Evolutionary conservation across 2,888 invertebrate genomes (phyloP).

Genomic region (Helicoverpa assulta): DNA sequence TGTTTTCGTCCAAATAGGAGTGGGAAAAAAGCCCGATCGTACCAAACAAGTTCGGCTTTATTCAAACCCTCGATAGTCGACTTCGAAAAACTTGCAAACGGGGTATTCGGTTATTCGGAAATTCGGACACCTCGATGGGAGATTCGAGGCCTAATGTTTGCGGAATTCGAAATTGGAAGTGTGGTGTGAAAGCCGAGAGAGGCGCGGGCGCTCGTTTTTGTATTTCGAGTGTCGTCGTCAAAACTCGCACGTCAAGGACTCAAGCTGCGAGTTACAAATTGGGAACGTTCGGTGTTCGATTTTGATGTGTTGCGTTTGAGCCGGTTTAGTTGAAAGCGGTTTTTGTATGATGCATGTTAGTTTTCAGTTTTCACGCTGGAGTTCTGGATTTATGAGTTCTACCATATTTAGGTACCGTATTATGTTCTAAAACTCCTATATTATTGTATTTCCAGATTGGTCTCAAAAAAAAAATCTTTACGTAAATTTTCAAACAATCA

Average conservation of each 20-base stretch:
- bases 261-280: conserved; percentile 21
- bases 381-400: not conserved
- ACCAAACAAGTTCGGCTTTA: conserved; percentile 39
- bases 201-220: conserved; percentile 40
- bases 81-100: conserved; percentile 29
- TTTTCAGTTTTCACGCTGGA: not conserved
- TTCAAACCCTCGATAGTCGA: conserved; percentile 37
- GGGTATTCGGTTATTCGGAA: conserved; percentile 45
- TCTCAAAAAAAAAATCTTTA: too few relatives aligned
- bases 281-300: conserved; percentile 16
- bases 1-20: conserved; percentile 51
- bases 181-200: conserved; percentile 20
- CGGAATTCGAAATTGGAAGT: conserved; percentile 36
- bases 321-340: not conserved
- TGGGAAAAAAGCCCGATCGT: conserved; percentile 33
- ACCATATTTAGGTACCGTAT: too few relatives aligned
- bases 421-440: too few relatives aligned
- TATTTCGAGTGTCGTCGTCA: conserved; percentile 40
- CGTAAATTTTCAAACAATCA: not conserved
- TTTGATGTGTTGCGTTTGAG: conserved; percentile 13
- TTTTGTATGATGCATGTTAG: not conserved
- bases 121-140: conserved; percentile 44
- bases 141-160: conserved; percentile 50
- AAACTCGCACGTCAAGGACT: conserved; percentile 28
- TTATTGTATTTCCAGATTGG: too few relatives aligned